These are phyloP conservation scores for Antheraea mylitta DNA, from an alignment of 1,140 invertebrate species.

Conservation along the genomic window DNA sequence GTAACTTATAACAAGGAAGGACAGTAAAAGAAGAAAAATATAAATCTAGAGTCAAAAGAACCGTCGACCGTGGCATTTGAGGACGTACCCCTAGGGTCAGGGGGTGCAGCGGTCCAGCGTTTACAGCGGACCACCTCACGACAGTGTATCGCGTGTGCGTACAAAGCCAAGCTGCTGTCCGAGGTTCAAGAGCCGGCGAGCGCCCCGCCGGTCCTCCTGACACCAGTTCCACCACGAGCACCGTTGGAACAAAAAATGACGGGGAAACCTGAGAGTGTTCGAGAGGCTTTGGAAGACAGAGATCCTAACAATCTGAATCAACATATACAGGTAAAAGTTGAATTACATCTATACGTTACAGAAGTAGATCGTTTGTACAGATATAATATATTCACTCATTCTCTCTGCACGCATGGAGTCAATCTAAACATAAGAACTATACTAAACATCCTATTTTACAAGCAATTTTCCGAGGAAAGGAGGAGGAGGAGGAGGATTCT, in stretches of 20 bases:
- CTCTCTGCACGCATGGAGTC: too few relatives aligned
- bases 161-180: constrained; percentile 44
- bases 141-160: constrained; percentile 37
- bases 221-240: constrained; percentile 14
- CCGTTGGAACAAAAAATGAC: constrained; percentile 18
- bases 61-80: constrained; percentile 44
- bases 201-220: constrained; percentile 31
- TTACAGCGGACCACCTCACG: constrained; percentile 32
- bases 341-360: too few relatives aligned
- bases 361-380: too few relatives aligned
- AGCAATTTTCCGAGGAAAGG: too few relatives aligned
- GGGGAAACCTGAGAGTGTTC: constrained; percentile 41
- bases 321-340: constrained; percentile 81
- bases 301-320: constrained; percentile 85
- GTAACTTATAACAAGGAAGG: too few relatives aligned
- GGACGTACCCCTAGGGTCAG: constrained; percentile 37
- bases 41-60: background rate
- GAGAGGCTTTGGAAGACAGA: constrained; percentile 81
- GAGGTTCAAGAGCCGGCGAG: constrained; percentile 43
- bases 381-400: too few relatives aligned
- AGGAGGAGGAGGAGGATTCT: too few relatives aligned
- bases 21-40: background rate
- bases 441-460: too few relatives aligned
- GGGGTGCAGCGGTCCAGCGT: constrained; percentile 31
- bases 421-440: too few relatives aligned